Percentiles rank a stretch among this genome's conserved stretches.
Evolutionary conservation across 2,888 invertebrate species (phyloP).

Genomic region (Cantharis flavilabris): DNA sequence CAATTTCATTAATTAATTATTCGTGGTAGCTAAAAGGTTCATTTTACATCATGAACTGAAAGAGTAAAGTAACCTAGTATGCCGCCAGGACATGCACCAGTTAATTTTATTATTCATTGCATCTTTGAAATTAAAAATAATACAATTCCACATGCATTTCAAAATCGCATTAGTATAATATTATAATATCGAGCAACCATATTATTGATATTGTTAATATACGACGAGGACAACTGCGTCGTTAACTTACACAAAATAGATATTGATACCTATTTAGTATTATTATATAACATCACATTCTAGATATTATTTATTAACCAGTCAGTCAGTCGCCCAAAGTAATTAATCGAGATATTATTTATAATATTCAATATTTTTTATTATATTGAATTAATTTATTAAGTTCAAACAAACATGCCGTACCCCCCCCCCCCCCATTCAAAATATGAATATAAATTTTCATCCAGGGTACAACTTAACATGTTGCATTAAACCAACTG

Average conservation of each 20-base stretch:
- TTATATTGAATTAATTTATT: neutral
- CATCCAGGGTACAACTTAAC: neutral
- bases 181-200: neutral
- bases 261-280: neutral
- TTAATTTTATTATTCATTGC: neutral
- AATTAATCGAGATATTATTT: neutral
- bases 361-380: neutral
- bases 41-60: too few species aligned
- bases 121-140: neutral
- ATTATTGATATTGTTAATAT: neutral
- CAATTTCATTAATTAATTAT: too few species aligned
- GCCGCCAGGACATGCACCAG: neutral
- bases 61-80: too few species aligned
- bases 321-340: neutral
- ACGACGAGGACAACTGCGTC: neutral
- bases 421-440: neutral
- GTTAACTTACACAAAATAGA: neutral
- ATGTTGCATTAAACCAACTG: neutral
- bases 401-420: neutral
- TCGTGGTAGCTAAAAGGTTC: too few species aligned
- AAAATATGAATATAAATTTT: neutral
- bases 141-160: neutral
- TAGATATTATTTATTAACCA: neutral
- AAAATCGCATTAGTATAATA: neutral
- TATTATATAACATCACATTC: neutral